Conservation (phyloP, 2,888 invertebrate genomes). For the Andrena trimmerana region DNA sequence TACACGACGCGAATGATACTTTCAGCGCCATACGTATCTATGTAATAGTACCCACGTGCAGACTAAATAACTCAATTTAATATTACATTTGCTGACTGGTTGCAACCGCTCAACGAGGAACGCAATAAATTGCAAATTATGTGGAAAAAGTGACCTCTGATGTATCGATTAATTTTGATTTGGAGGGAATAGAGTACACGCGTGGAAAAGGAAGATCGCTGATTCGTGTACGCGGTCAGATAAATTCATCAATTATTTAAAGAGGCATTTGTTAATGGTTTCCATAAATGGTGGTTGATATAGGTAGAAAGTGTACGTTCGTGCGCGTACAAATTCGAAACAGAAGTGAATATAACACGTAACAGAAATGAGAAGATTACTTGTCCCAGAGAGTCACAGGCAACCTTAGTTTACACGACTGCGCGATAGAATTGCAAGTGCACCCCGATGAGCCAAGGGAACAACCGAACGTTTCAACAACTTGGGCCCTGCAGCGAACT, state of each 20-base stretch:
- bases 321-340: not conserved
- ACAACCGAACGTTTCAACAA: conserved; percentile 27
- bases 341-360: not conserved
- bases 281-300: not conserved
- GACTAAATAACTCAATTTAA: conserved; percentile 20
- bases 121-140: not conserved
- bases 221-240: not conserved
- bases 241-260: conserved; percentile 1
- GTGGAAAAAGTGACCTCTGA: not conserved
- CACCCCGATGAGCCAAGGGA: conserved; percentile 11
- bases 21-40: not conserved
- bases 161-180: not conserved
- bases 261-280: not conserved
- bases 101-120: not conserved
- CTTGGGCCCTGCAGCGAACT: not conserved
- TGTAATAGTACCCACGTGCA: not conserved
- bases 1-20: not conserved
- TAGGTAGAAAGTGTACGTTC: not conserved
- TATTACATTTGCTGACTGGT: not conserved
- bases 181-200: not conserved
- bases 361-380: not conserved
- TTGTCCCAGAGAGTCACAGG: not conserved
- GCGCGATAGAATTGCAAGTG: conserved; percentile 26
- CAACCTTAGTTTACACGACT: conserved; percentile 19
- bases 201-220: not conserved